Evolutionary conservation across 2,888 invertebrate genomes (phyloP).

Genomic region (Corythucha ciliata): DNA sequence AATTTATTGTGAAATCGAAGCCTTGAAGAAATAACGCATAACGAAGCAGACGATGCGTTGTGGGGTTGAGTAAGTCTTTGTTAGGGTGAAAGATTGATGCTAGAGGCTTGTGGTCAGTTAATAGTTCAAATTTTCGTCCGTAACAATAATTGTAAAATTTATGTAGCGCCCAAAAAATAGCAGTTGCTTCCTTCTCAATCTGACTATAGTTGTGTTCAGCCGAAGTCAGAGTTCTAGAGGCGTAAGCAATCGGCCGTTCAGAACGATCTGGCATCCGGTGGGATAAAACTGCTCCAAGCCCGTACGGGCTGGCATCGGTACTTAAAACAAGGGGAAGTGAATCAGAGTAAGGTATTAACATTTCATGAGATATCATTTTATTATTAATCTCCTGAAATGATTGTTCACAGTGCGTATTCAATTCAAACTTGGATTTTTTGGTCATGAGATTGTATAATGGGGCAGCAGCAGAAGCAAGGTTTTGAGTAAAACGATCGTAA

Average conservation of each 20-base stretch:
- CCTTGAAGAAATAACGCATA: not conserved
- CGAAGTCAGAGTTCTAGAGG: not conserved
- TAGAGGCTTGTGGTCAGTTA: not conserved
- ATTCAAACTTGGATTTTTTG: not conserved
- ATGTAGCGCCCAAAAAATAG: not conserved
- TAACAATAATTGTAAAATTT: not conserved
- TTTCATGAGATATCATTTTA: not conserved
- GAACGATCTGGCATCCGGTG: too few relatives aligned
- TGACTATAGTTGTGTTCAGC: not conserved
- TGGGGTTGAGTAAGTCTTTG: not conserved
- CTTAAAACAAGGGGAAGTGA: not conserved
- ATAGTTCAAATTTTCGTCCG: not conserved
- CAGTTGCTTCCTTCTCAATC: not conserved
- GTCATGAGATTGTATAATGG: constrained; percentile 2
- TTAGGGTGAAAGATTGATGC: not conserved
- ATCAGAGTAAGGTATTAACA: not conserved
- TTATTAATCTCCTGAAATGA: not conserved
- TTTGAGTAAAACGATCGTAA: constrained; percentile 1
- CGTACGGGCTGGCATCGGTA: not conserved
- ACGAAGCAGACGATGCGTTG: not conserved
- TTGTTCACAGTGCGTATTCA: not conserved
- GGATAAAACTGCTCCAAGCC: not conserved
- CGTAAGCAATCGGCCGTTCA: too few relatives aligned
- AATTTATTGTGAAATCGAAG: not conserved
- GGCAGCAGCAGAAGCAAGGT: not conserved